Conservation (phyloP, 2,113 vertebrate species). For the Poecile atricapillus region DNA sequence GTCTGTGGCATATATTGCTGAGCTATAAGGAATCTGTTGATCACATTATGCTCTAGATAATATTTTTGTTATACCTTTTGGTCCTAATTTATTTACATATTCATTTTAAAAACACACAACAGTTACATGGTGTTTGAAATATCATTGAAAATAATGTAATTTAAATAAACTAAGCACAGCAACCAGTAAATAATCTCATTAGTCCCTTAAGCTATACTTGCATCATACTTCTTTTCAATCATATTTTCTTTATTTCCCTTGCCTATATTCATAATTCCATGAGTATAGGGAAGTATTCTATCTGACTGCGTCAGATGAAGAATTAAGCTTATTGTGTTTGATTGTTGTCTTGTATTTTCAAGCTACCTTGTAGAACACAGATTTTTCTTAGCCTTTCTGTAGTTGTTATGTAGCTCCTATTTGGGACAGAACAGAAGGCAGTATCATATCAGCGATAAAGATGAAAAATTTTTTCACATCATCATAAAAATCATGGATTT, state of each 20-base stretch:
- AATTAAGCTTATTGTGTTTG: neutral
- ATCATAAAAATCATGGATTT: neutral
- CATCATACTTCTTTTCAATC: neutral
- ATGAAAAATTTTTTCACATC: neutral
- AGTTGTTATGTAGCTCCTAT: neutral
- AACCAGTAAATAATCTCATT: neutral
- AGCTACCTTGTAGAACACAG: neutral
- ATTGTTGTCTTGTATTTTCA: neutral
- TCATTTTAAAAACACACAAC: neutral
- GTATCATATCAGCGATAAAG: neutral
- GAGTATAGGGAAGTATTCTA: neutral
- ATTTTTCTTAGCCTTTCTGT: neutral
- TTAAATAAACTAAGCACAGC: neutral
- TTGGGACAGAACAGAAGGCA: neutral
- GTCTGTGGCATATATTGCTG: neutral
- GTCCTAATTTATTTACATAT: neutral
- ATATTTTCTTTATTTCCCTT: neutral
- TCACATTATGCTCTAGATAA: neutral
- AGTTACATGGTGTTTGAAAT: neutral
- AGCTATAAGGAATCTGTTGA: neutral
- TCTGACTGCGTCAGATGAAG: neutral
- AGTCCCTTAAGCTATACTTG: neutral
- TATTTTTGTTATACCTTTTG: neutral
- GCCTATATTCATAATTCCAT: neutral
- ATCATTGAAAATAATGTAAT: neutral